These are phyloP conservation scores for Cephalopholis sonnerati DNA, from an alignment of 2,113 vertebrate species.

Conservation along the genomic window DNA sequence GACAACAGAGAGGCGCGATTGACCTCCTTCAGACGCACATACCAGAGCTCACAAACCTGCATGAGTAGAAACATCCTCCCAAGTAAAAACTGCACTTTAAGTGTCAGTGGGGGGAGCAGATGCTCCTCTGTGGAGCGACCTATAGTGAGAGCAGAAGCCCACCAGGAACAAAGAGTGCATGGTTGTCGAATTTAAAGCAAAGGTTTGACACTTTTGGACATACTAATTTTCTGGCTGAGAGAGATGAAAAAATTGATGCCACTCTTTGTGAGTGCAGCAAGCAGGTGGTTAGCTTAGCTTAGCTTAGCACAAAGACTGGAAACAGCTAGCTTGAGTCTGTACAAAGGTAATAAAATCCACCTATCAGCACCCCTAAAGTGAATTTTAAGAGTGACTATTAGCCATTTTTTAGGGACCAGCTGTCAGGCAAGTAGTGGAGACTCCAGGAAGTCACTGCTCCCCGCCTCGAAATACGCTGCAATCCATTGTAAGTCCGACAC, in stretches of 20 bases:
- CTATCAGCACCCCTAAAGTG: no score
- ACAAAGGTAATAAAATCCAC: no score
- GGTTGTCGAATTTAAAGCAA: not conserved
- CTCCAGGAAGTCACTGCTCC: not conserved
- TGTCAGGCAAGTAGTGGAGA: not conserved
- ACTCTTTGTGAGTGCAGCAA: not conserved
- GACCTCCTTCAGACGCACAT: conserved; percentile 47
- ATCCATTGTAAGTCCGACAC: no score
- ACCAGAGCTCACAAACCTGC: conserved; percentile 42
- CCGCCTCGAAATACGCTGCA: not conserved
- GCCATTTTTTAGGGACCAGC: not conserved
- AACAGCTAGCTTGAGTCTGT: not conserved
- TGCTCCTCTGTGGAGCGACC: not conserved
- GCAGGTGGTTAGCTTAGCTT: not conserved
- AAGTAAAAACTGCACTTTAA: conserved; percentile 1
- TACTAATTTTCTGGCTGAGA: not conserved
- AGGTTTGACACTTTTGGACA: not conserved
- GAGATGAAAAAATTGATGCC: not conserved
- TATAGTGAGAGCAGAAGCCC: not conserved
- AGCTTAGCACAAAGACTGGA: no score
- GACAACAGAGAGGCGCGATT: conserved; percentile 42
- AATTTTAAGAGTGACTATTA: not conserved
- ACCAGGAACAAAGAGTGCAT: not conserved
- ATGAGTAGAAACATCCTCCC: not conserved
- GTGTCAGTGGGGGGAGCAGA: conserved; percentile 6